Evolutionary conservation across 2,113 vertebrate genomes (phyloP).

Genomic region (Notechis scutatus): DNA sequence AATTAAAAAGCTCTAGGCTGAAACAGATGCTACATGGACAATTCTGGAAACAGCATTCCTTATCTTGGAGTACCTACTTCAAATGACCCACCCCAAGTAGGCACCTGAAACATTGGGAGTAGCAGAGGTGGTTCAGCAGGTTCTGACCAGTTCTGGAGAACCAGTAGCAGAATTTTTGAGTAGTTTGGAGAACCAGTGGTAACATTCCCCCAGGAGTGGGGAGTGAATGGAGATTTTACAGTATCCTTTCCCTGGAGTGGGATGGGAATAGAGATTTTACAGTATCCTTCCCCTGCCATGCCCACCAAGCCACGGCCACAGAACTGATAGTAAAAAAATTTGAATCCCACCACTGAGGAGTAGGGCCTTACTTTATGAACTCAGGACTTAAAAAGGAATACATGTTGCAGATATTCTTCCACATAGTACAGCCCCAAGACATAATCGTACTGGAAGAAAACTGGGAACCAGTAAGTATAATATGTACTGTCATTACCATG

Average conservation of each 20-base stretch:
- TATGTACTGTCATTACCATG: not conserved
- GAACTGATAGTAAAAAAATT: too few species aligned
- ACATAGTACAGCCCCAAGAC: not conserved
- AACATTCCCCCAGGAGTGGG: too few species aligned
- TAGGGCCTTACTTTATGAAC: not conserved
- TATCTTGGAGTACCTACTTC: not conserved
- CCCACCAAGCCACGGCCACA: too few species aligned
- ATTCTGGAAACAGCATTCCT: not conserved
- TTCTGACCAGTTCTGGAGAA: too few species aligned
- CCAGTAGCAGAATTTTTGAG: too few species aligned
- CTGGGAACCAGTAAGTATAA: not conserved
- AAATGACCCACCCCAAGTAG: not conserved
- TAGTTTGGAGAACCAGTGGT: too few species aligned
- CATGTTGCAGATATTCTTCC: not conserved
- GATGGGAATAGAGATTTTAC: too few species aligned
- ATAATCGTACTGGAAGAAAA: not conserved
- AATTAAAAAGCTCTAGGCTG: not conserved
- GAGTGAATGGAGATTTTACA: too few species aligned
- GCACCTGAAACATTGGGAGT: not conserved
- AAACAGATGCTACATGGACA: not conserved
- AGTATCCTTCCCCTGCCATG: too few species aligned
- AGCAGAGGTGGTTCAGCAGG: too few species aligned
- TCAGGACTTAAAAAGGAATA: not conserved
- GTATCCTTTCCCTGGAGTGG: too few species aligned
- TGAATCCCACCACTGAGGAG: too few species aligned